Evolutionary conservation across 2,888 invertebrate species (phyloP).

Genomic region (Papilio elwesi): DNA sequence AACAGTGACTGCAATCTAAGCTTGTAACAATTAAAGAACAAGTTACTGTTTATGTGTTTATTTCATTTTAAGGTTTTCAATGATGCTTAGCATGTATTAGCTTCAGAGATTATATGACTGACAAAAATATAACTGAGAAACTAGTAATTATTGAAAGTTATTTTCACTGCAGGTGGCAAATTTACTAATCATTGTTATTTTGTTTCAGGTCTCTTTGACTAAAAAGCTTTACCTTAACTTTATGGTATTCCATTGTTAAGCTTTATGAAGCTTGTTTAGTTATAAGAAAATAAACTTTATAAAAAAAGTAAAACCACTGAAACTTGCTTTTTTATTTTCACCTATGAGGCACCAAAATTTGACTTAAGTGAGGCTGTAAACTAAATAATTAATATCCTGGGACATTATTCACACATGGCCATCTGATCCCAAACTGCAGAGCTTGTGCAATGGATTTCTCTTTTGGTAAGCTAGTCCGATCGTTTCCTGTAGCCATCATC

Average conservation of each 20-base stretch:
- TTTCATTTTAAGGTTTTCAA: constrained; percentile 52
- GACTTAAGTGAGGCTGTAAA: too few relatives aligned
- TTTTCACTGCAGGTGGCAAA: background rate
- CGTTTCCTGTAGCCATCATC: too few relatives aligned
- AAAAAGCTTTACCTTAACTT: constrained; percentile 80
- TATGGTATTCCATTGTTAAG: constrained; percentile 73
- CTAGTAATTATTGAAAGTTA: background rate
- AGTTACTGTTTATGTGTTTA: background rate
- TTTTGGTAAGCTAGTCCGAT: too few relatives aligned
- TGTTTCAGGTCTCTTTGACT: constrained; percentile 91
- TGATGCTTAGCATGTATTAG: constrained; percentile 86
- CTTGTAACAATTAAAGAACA: too few relatives aligned
- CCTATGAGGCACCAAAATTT: background rate
- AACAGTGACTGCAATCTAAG: too few relatives aligned
- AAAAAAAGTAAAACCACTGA: constrained; percentile 62
- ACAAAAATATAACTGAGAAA: constrained; percentile 62
- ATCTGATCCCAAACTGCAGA: too few relatives aligned
- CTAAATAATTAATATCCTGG: too few relatives aligned
- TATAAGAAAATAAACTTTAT: constrained; percentile 74
- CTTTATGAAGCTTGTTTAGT: constrained; percentile 78
- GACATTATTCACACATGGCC: too few relatives aligned
- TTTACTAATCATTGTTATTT: constrained; percentile 53
- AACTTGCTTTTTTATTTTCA: constrained; percentile 42
- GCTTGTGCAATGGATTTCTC: too few relatives aligned
- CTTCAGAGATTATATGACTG: constrained; percentile 78